Base-by-base conservation (phyloP, 2,113 vertebrate genomes). In the Colius striatus region DNA sequence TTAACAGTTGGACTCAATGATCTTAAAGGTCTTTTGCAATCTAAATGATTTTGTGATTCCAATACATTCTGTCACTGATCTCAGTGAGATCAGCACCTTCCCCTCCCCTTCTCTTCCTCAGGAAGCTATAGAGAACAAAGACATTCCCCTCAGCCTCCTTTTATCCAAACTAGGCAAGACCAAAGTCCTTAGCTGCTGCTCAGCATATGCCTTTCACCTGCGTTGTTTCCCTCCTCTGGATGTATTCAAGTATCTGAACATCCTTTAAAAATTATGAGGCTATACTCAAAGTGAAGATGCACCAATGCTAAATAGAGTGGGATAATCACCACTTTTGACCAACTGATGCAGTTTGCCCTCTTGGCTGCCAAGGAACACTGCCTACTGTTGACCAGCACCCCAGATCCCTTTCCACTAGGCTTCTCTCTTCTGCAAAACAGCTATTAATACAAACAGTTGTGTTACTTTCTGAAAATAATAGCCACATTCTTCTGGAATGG, bases 251-350 rank as follows among this genome's bases (percentile, higher is more conserved):
- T 8, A 55, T 25, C 27, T 83, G 29, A 22, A 3, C 3, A 26
- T 7, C 13, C 30, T 54, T 32, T 3, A 38, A 26, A 20, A 78
- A 23, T 15, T 27, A 9, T 4, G 15, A 27, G 18, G 3, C 12
- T 10, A 3, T 25, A 8, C 16, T 36, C 0, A 4, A 19, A 30
- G 15, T 19, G 74, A 18, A 16, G 51, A 10, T 1, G 1, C 21
- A 19, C 5, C 32, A 54, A 3, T 1, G 0, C 45, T 34, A 12
- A 34, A 15, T 7, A 9, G 3, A 8, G 45, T 0, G 6, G n/a
- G 27, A 2, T 8, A 4, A 13, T 50, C 8, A 8, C 14, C 22
- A 23, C 16, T 34, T 11, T 10, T 34, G 26, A 19, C 9, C 0
- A 2, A 2, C 34, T 63, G 32, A 22, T 29, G 55, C 0, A 1